Conservation (phyloP, 1,140 invertebrate species). For the Trichomalopsis sarcophagae region DNA sequence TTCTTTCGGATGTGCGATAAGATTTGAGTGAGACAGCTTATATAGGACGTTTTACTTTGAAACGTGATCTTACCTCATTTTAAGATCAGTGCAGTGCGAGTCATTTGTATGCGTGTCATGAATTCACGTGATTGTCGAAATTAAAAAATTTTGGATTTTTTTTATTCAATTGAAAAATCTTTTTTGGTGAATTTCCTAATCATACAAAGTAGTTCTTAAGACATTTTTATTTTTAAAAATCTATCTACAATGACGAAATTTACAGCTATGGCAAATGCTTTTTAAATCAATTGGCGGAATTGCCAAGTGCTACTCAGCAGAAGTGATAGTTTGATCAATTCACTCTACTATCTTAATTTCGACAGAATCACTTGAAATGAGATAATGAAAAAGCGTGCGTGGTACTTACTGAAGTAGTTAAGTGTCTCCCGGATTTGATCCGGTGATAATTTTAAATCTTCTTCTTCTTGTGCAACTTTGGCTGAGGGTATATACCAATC, state of each 20-base stretch:
- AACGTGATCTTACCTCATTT: not conserved
- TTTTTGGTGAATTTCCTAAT: not conserved
- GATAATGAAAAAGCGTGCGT: not conserved
- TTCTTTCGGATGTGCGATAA: not conserved
- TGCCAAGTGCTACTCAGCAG: not conserved
- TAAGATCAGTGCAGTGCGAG: not conserved
- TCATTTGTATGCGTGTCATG: not conserved
- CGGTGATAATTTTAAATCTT: conserved; percentile 89
- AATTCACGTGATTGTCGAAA: not conserved
- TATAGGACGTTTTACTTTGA: not conserved
- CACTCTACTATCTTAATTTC: conserved; percentile 18
- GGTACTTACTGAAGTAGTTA: conserved; percentile 96
- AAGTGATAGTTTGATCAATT: not conserved
- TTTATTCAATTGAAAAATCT: not conserved
- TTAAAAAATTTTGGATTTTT: conserved; percentile 4
- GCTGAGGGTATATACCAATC: conserved; percentile 96
- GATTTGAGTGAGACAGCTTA: not conserved
- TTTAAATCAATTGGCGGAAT: not conserved
- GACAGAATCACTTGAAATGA: not conserved
- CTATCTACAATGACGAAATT: not conserved
- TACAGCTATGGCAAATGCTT: not conserved
- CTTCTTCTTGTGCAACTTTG: conserved; percentile 82
- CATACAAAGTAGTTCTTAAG: not conserved
- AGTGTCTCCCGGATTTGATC: conserved; percentile 96
- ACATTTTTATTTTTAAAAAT: not conserved